Evolutionary conservation across 53 echinoderm and acorn worm genomes (phyloP).

Genomic region (Stichopus horrens): DNA sequence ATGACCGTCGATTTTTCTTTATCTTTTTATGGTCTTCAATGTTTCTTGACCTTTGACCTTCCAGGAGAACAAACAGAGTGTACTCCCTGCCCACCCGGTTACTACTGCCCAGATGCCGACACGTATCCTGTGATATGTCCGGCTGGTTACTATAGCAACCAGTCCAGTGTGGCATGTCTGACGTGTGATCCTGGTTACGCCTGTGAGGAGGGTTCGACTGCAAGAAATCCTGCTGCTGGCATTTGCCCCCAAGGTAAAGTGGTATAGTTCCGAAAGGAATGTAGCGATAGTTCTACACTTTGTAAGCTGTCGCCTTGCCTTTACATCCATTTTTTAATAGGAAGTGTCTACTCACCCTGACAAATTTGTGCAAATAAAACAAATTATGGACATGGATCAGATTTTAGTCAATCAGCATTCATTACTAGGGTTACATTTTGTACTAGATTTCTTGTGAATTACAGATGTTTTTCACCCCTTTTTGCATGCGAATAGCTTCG

Average conservation of each 20-base stretch:
- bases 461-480: too few relatives aligned
- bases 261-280: neutral
- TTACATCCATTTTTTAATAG: too few relatives aligned
- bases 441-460: too few relatives aligned
- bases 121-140: slow-evolving; percentile 79
- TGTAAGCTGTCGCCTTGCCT: too few relatives aligned
- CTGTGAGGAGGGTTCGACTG: slow-evolving; percentile 82
- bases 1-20: neutral
- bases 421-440: too few relatives aligned
- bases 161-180: slow-evolving; percentile 74
- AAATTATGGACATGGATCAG: too few relatives aligned
- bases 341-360: too few relatives aligned
- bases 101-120: slow-evolving; percentile 84
- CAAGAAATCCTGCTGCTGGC: slow-evolving; percentile 72
- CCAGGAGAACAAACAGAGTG: slow-evolving; percentile 71
- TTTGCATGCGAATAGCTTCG: too few relatives aligned
- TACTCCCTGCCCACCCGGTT: slow-evolving; percentile 88
- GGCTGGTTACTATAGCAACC: slow-evolving; percentile 91
- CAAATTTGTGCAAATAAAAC: too few relatives aligned
- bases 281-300: too few relatives aligned
- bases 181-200: slow-evolving; percentile 87
- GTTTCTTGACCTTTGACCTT: neutral
- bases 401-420: too few relatives aligned
- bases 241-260: slow-evolving; percentile 83
- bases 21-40: neutral